A percentile compares a stretch with the other conserved stretches of the same genome.
Evolutionary conservation across 1,140 invertebrate species (phyloP).

Genomic region (Heliothis virescens): DNA sequence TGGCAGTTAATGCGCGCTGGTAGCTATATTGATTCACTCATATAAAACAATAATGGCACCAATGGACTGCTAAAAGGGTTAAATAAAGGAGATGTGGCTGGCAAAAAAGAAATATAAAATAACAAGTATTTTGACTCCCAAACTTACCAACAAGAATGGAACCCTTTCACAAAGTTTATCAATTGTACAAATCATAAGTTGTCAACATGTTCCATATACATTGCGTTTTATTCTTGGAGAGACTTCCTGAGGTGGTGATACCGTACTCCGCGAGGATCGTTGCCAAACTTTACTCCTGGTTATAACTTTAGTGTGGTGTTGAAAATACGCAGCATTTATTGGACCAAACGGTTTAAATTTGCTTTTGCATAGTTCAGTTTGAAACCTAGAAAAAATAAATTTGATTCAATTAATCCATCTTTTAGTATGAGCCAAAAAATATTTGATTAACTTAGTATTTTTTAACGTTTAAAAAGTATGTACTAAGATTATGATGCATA

Average conservation of each 20-base stretch:
- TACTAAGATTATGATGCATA: no score
- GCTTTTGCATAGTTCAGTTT: constrained; percentile 67
- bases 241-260: constrained; percentile 28
- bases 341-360: neutral
- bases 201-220: constrained; percentile 1
- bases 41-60: no score
- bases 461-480: no score
- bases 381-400: constrained; percentile 57
- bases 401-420: no score
- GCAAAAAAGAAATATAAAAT: neutral
- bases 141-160: constrained; percentile 5
- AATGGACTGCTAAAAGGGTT: no score
- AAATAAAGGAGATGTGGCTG: neutral
- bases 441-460: no score
- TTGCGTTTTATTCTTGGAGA: neutral
- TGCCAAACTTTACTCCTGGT: neutral
- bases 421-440: no score
- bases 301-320: neutral
- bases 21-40: no score
- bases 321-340: constrained; percentile 4
- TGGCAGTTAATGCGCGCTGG: no score
- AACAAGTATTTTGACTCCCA: neutral
- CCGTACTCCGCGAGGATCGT: neutral
- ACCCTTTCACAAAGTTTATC: constrained; percentile 6
- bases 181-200: neutral